Base-by-base conservation (phyloP, 2,797 vertebrate genomes). In the Graptemys geographica region DNA sequence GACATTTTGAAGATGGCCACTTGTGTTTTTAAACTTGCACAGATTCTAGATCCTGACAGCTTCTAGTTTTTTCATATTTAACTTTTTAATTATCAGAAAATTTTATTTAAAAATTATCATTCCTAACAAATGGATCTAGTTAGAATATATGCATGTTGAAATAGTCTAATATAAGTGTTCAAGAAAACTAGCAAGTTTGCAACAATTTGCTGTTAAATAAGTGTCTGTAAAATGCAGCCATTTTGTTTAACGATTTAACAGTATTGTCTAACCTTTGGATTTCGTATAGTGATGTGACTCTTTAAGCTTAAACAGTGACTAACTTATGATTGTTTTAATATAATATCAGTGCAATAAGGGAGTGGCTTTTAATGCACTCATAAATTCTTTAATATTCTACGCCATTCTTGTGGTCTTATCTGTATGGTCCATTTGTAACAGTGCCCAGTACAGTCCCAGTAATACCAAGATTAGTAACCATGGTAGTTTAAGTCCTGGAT, bases 171-270 rank as follows among this genome's bases (percentile, higher is more conserved):
- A 13, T 1, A 84, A 44, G 49, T 44, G 37, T 53, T 69, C n/a
- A 72, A 72, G n/a, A 37, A 87, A 76, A 89, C 44, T 37, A 84
- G 8, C 49, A n/a, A 47, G 84, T 37, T 31, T 53, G 52, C 52
- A 83, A n/a, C 74, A 76, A 51, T 44, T 87, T 62, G 44, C 59
- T 84, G 8, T 79, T 83, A 83, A 53, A 82, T 85, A 86, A 79
- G 33, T 62, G 52, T 79, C 56, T 88, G 76, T 95, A 85, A 95
- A 83, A 62, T 72, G 41, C 72, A 94, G 89, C 84, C 80, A 12
- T 41, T 62, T 87, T 56, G 83, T 92, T 88, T 86, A 83, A 83
- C 76, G 80, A 47, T 90, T 92, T 72, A 90, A 69, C 84, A 59
- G 27, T 31, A 52, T 80, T 72, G 31, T 57, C 9, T 74, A 83